phyloP scores from a whole-genome alignment of 2,888 invertebrate genomes.

The Empis stercorea region DNA sequence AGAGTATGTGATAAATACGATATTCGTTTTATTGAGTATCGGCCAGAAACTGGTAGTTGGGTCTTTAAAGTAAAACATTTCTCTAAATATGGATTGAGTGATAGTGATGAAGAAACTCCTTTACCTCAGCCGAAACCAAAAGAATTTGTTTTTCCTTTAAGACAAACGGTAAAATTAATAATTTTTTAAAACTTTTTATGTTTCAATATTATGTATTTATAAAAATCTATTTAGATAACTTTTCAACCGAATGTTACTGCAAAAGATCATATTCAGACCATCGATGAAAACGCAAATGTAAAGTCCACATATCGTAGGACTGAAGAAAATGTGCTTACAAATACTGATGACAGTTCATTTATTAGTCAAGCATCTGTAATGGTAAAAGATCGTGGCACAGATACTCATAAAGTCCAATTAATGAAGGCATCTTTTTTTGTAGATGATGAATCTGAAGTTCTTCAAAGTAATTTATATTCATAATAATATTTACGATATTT shows the following conservation, averaged over 20 bases:
- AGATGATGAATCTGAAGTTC: constrained; percentile 9
- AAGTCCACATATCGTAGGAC: too few species aligned
- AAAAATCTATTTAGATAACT: too few species aligned
- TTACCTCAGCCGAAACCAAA: too few species aligned
- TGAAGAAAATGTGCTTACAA: too few species aligned
- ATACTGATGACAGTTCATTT: too few species aligned
- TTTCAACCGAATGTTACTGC: too few species aligned
- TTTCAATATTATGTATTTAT: too few species aligned
- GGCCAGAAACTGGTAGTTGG: constrained; percentile 94
- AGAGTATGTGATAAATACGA: constrained; percentile 74
- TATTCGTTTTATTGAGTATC: constrained; percentile 86
- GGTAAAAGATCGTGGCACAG: constrained; percentile 47
- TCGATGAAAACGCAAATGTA: too few species aligned
- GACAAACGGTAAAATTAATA: too few species aligned
- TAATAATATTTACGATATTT: neutral
- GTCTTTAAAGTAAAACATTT: constrained; percentile 91
- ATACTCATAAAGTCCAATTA: constrained; percentile 58
- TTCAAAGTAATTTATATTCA: neutral
- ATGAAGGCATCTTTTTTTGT: constrained; percentile 69
- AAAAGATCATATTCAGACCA: too few species aligned
- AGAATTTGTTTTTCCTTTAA: too few species aligned
- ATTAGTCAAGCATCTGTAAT: constrained; percentile 37
- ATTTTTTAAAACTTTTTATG: too few species aligned
- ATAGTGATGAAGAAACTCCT: constrained; percentile 73
- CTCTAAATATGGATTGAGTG: constrained; percentile 82